phyloP scores from a whole-genome alignment of 2,113 vertebrate species.

The Potamarius usumacintae region DNA sequence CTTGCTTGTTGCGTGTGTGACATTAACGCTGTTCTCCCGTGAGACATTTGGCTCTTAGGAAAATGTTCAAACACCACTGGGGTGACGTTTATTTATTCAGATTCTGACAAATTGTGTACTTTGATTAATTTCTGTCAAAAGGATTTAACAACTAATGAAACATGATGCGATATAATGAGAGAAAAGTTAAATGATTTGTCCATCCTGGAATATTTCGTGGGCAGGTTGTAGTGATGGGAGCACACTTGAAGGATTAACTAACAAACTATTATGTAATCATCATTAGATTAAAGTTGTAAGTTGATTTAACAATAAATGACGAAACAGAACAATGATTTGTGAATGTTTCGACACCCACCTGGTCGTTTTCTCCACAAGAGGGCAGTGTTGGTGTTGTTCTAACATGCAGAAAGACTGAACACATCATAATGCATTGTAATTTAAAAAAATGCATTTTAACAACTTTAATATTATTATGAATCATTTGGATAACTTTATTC shows the following conservation, averaged over 20 bases:
- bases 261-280: not conserved
- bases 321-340: not conserved
- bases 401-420: not conserved
- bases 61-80: not conserved
- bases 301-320: not conserved
- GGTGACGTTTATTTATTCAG: not conserved
- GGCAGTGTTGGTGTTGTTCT: not conserved
- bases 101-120: not conserved
- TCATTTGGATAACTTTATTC: not conserved
- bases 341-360: not conserved
- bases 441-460: not conserved
- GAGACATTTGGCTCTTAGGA: not conserved
- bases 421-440: not conserved
- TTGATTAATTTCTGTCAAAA: not conserved
- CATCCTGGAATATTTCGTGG: not conserved
- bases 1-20: not conserved
- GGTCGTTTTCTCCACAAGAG: not conserved
- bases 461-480: not conserved
- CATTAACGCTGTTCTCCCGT: not conserved
- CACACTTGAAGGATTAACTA: not conserved
- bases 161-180: not conserved
- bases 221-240: not conserved
- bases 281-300: not conserved
- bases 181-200: not conserved
- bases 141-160: not conserved